phyloP scores from a whole-genome alignment of 1,140 invertebrate genomes.

The Brachionus rotundiformis region DNA sequence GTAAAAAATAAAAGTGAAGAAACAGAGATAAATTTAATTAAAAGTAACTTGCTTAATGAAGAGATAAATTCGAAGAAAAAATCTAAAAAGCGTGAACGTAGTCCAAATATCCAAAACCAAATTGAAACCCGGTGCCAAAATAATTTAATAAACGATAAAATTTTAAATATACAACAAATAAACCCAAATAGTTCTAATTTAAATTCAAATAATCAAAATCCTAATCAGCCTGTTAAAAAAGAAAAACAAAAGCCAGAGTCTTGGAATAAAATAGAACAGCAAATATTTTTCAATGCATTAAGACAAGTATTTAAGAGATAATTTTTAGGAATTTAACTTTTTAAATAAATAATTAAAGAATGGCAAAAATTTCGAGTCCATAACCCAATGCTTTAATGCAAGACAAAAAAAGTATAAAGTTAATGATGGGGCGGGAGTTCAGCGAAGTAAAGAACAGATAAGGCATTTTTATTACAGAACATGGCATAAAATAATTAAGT shows the following conservation, averaged over 20 bases:
- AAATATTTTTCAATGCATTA: slow-evolving; percentile 51
- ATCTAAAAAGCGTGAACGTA: slow-evolving; percentile 24
- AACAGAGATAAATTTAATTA: background rate
- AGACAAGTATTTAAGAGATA: slow-evolving; percentile 49
- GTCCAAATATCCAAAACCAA: background rate
- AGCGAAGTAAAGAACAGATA: slow-evolving; percentile 80
- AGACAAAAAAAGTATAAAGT: slow-evolving; percentile 74
- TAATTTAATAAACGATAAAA: background rate
- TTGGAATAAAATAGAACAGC: slow-evolving; percentile 50
- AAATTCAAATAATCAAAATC: background rate
- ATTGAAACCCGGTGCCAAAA: background rate
- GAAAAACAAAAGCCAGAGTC: slow-evolving; percentile 48
- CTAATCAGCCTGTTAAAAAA: slow-evolving; percentile 31
- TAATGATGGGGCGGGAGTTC: slow-evolving; percentile 9
- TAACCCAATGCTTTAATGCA: slow-evolving; percentile 76
- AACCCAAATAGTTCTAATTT: background rate
- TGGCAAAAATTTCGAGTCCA: slow-evolving; percentile 87
- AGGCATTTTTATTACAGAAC: slow-evolving; percentile 86
- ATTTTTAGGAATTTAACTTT: too few species aligned
- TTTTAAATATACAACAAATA: background rate
- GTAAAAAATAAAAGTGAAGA: background rate
- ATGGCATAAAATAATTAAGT: slow-evolving; percentile 86
- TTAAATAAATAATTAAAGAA: slow-evolving; percentile 66
- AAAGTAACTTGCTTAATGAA: background rate
- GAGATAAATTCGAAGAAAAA: slow-evolving; percentile 16